Evolutionary conservation across 2,888 invertebrate genomes (phyloP).

Genomic region (Cephus pygmeus): DNA sequence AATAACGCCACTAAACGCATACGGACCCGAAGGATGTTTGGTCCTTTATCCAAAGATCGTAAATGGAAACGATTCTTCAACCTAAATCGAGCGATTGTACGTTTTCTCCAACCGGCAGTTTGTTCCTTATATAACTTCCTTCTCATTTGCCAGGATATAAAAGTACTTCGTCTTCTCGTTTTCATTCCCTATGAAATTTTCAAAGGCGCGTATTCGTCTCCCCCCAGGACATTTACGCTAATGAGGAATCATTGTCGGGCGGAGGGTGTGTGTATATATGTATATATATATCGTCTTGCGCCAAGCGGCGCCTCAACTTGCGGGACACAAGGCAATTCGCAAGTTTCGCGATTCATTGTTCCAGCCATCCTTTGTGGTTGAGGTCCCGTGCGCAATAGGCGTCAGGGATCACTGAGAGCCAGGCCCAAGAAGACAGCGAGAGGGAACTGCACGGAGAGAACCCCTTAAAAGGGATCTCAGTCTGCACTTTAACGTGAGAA

Average conservation of each 20-base stretch:
- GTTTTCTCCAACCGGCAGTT: neutral
- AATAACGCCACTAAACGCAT: neutral
- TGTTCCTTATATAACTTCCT: neutral
- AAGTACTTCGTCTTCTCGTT: neutral
- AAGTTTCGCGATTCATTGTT: neutral
- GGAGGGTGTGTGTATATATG: neutral
- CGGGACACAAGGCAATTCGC: neutral
- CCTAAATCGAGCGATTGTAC: neutral
- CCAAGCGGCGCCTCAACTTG: neutral
- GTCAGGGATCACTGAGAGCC: neutral
- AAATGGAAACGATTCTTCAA: neutral
- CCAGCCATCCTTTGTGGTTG: neutral
- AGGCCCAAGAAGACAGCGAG: neutral
- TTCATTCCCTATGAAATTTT: neutral
- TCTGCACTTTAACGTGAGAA: neutral
- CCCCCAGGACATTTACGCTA: neutral
- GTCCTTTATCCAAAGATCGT: neutral
- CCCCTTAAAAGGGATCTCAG: neutral
- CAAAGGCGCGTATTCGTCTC: neutral
- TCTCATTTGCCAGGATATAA: neutral
- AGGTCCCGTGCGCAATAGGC: neutral
- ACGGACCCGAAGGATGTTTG: neutral
- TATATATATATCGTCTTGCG: neutral
- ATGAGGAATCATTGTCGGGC: neutral
- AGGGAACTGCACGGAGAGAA: neutral